phyloP scores from a whole-genome alignment of 2,113 vertebrate genomes.

The Gadus chalcogrammus region DNA sequence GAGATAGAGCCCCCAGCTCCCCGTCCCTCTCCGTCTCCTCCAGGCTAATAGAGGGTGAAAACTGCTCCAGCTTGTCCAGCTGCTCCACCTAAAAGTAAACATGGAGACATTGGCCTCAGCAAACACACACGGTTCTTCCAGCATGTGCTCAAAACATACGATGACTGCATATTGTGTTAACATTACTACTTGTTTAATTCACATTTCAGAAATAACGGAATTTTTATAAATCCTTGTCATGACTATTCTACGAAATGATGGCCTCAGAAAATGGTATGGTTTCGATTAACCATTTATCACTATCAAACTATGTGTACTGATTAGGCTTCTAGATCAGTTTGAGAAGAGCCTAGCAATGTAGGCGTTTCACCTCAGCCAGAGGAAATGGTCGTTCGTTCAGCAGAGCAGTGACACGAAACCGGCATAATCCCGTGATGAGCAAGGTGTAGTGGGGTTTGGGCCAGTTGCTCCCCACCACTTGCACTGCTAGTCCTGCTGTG shows the following conservation, averaged over 20 bases:
- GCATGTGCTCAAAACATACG: neutral
- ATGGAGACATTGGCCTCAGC: too few relatives aligned
- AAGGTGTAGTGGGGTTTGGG: slow-evolving; percentile 94
- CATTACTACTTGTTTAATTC: neutral
- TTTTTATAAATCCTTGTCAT: too few relatives aligned
- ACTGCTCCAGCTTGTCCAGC: slow-evolving; percentile 87
- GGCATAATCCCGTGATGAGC: slow-evolving; percentile 90
- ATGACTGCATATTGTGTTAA: neutral
- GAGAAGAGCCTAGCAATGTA: neutral
- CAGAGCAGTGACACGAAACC: slow-evolving; percentile 83
- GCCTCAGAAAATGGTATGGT: too few relatives aligned
- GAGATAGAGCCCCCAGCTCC: slow-evolving; percentile 83
- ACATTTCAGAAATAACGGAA: too few relatives aligned
- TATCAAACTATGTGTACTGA: too few relatives aligned
- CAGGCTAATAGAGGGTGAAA: slow-evolving; percentile 64
- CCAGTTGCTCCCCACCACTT: slow-evolving; percentile 98
- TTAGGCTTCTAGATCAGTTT: too few relatives aligned
- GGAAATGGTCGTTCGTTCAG: slow-evolving; percentile 88
- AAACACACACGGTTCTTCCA: neutral
- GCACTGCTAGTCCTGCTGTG: slow-evolving; percentile 88
- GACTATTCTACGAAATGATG: too few relatives aligned
- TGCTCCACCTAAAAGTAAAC: slow-evolving; percentile 78
- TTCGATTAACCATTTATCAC: too few relatives aligned
- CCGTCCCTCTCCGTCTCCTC: slow-evolving; percentile 67
- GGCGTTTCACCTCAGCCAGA: slow-evolving; percentile 79